phyloP scores from a whole-genome alignment of 2,797 vertebrate genomes.

The Rhinella marina region DNA sequence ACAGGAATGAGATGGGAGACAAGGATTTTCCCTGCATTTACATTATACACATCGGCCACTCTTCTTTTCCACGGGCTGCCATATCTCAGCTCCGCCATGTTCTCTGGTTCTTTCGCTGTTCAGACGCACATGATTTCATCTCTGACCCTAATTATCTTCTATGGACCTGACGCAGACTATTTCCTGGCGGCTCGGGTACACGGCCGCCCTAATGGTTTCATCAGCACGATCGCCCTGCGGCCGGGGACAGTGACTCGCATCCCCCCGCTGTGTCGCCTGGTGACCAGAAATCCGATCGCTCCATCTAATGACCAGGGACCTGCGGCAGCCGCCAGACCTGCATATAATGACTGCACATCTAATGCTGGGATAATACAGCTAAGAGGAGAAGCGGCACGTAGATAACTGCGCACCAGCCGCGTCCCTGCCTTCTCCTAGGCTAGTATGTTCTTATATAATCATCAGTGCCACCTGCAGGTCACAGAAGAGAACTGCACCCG shows the following conservation, averaged over 20 bases:
- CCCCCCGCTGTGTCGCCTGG: background rate
- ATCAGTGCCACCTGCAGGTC: background rate
- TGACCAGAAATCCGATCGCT: background rate
- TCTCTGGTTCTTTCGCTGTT: background rate
- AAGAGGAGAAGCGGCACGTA: background rate
- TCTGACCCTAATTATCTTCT: conserved; percentile 10
- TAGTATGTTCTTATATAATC: background rate
- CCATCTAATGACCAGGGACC: conserved; percentile 10
- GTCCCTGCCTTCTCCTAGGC: background rate
- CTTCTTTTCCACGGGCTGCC: background rate
- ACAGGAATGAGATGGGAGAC: too few species aligned
- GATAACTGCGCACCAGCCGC: background rate
- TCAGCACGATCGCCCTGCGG: background rate
- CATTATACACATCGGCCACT: too few species aligned
- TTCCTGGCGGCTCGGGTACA: background rate
- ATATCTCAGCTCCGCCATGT: too few species aligned
- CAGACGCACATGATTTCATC: background rate
- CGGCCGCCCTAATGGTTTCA: background rate
- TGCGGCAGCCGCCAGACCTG: background rate
- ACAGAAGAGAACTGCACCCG: background rate
- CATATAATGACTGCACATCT: background rate
- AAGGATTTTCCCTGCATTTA: too few species aligned
- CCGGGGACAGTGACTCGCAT: background rate
- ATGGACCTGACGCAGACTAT: background rate
- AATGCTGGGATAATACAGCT: background rate